These are phyloP conservation scores for Trichopoda pennipes DNA, from an alignment of 2,888 invertebrate species.

Conservation along the genomic window DNA sequence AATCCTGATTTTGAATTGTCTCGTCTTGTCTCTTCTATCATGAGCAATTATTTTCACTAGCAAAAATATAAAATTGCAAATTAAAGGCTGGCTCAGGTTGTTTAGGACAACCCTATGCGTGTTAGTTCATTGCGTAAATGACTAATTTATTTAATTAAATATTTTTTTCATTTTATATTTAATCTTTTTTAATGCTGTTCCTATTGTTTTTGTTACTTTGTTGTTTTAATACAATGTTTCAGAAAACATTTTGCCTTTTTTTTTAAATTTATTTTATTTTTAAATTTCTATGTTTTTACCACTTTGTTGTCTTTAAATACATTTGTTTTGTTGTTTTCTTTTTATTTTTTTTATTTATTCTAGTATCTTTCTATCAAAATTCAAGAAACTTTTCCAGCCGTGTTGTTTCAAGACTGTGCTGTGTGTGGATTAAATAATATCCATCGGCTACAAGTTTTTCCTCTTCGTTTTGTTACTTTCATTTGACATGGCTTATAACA, in stretches of 20 bases:
- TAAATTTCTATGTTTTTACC: conserved; percentile 3
- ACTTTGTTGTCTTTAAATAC: not conserved
- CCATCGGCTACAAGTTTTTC: conserved; percentile 38
- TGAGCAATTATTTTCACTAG: too few relatives aligned
- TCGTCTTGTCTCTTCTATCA: too few relatives aligned
- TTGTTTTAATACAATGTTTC: not conserved
- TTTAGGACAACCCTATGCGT: too few relatives aligned
- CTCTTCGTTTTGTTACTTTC: not conserved
- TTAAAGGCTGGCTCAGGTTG: too few relatives aligned
- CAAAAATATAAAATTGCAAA: too few relatives aligned
- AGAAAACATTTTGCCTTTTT: not conserved
- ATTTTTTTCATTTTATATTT: too few relatives aligned
- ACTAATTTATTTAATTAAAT: too few relatives aligned
- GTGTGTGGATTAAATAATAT: conserved; percentile 29
- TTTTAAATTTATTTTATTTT: conserved; percentile 23
- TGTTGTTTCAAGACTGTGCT: conserved; percentile 12
- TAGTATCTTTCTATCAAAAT: not conserved
- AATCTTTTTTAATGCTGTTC: too few relatives aligned
- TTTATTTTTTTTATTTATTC: conserved; percentile 16
- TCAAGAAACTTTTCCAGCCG: conserved; percentile 43
- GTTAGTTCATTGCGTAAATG: too few relatives aligned
- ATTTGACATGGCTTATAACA: not conserved
- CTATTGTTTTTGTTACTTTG: conserved; percentile 24
- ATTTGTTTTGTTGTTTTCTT: conserved; percentile 21
- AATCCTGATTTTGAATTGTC: too few relatives aligned